Base-by-base conservation (phyloP, 2,888 invertebrate genomes). In the Anticlea derivata region DNA sequence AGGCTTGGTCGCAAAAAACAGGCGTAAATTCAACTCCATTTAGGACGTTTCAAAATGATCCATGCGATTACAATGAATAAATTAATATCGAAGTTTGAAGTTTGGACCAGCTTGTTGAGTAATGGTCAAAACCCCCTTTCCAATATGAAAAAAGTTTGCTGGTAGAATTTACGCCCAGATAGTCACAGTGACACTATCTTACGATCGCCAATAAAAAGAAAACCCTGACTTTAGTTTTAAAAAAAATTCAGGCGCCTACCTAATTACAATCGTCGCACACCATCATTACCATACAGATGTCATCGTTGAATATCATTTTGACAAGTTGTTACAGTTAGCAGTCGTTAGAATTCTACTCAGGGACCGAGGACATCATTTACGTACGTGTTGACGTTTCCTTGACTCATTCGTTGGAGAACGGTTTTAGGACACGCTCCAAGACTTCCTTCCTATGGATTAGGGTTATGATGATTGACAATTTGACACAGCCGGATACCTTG, bases 201-300 rank as follows among this genome's bases (percentile, higher is more conserved):
- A n/a, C n/a, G n/a, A n/a, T n/a, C n/a, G n/a, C n/a, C n/a, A n/a
- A n/a, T n/a, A n/a, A n/a, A 6, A 2, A 12, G 31, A 17, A 17
- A 17, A 17, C n/a, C n/a, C n/a, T n/a, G n/a, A 17, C 17, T 31
- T 31, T 31, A 13, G 31, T 30, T 12, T n/a, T 12, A 12, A 12
- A 30, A 29, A 6, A 5, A 8, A 54, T 27, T 43, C 34, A 20
- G 54, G 55, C 60, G 56, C 54, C 55, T 40, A 34, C 26, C 50
- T 56, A 49, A 55, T 61, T 60, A 52, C 50, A 60, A 58, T 30
- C 55, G 57, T 37, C 12, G 38, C 53, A 53, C 55, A 57, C 50
- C 47, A 26, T 29, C 49, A 62, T 62, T 60, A 56, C 50, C 60
- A 62, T 62, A 58, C 62, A 60, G 52, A 55, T 60, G 52, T 60